A percentile compares a stretch with the other conserved stretches of the same genome.
Conservation (phyloP, 2,113 vertebrate genomes). For the Odocoileus virginianus region DNA sequence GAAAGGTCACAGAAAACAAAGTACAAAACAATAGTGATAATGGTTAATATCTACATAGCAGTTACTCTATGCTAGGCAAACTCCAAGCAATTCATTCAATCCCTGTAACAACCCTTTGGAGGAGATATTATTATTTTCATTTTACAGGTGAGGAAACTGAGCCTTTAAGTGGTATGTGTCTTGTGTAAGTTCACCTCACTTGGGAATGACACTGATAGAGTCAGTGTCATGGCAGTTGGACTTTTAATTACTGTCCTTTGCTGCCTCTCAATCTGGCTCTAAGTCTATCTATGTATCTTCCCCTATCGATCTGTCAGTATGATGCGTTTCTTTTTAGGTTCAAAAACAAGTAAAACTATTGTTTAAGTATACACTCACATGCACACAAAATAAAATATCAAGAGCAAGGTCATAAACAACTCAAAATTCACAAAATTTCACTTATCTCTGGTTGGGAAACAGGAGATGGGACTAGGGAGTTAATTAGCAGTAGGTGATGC, state of each 20-base stretch:
- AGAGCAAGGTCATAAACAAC: neutral
- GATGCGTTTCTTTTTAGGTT: neutral
- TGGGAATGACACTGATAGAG: neutral
- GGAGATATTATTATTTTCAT: neutral
- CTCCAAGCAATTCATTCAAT: neutral
- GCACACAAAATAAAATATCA: neutral
- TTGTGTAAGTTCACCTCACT: neutral
- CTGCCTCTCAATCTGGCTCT: neutral
- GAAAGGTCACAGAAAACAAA: neutral
- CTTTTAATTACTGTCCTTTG: neutral
- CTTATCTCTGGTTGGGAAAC: neutral
- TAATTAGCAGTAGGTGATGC: neutral
- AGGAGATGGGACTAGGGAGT: neutral
- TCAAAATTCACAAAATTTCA: neutral
- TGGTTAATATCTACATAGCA: neutral
- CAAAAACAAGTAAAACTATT: neutral
- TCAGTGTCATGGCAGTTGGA: neutral
- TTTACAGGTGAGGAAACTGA: neutral
- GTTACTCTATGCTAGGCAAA: neutral
- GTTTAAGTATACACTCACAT: neutral
- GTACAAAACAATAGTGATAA: neutral
- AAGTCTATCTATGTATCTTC: neutral
- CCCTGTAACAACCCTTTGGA: neutral
- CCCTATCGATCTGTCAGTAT: neutral
- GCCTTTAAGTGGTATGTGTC: neutral